A percentile compares a stretch with the other conserved stretches of the same genome.
Conservation (phyloP, 2,888 invertebrate species). For the Leptinotarsa peninsularis region DNA sequence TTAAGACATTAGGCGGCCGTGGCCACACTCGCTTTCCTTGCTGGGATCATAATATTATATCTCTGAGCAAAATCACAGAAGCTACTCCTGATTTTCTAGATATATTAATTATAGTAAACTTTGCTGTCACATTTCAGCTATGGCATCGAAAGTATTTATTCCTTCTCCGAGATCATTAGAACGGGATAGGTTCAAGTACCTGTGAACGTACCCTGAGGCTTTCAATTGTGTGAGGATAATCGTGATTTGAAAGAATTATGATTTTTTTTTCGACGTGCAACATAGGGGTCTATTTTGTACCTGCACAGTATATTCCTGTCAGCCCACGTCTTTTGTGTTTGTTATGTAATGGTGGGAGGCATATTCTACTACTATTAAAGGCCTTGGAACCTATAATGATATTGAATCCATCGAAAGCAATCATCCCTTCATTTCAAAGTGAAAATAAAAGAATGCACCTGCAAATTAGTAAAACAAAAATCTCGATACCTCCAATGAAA, state of each 20-base stretch:
- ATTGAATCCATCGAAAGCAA: no score
- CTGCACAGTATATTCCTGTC: slow-evolving; percentile 23
- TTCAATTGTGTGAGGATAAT: slow-evolving; percentile 47
- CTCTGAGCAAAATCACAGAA: slow-evolving; percentile 64
- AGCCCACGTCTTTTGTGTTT: slow-evolving; percentile 16
- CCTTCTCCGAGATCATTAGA: not conserved
- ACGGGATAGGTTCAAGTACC: slow-evolving; percentile 31
- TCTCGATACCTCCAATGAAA: no score
- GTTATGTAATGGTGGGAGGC: slow-evolving; percentile 12
- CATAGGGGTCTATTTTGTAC: slow-evolving; percentile 23
- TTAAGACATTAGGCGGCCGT: slow-evolving; percentile 66
- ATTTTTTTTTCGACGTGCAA: slow-evolving; percentile 12
- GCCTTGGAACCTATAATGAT: no score
- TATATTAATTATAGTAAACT: slow-evolving; percentile 63
- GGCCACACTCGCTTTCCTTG: slow-evolving; percentile 63
- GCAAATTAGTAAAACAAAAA: no score
- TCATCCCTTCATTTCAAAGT: no score
- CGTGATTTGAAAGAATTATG: slow-evolving; percentile 40
- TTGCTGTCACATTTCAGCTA: slow-evolving; percentile 52
- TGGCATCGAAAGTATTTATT: slow-evolving; percentile 7
- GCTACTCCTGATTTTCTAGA: slow-evolving; percentile 64
- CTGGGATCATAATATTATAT: slow-evolving; percentile 64
- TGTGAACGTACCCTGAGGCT: slow-evolving; percentile 38
- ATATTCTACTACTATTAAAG: slow-evolving; percentile 6
- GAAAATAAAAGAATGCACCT: no score